These are phyloP conservation scores for Oxyruncus cristatus DNA, from an alignment of 2,113 vertebrate genomes.

Conservation along the genomic window DNA sequence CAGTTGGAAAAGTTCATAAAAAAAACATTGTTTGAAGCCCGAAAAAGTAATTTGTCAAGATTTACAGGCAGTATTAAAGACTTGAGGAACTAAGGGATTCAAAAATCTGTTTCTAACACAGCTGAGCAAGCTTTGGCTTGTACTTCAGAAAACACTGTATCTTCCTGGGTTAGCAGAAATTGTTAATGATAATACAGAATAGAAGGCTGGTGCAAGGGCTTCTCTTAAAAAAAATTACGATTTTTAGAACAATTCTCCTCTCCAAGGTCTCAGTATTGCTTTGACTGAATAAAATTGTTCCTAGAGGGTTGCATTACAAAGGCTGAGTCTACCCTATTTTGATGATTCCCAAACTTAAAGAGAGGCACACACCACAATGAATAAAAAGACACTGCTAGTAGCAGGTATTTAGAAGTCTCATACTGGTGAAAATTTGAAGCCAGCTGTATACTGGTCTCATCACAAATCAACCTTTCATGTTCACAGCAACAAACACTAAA, in stretches of 20 bases:
- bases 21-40: constrained; percentile 53
- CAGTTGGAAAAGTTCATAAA: constrained; percentile 64
- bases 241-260: constrained; percentile 56
- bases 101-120: constrained; percentile 47
- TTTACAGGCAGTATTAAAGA: constrained; percentile 54
- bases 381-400: constrained; percentile 22
- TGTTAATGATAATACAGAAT: constrained; percentile 48
- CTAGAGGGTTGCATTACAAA: constrained; percentile 61
- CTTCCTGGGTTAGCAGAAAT: constrained; percentile 63
- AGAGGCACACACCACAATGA: constrained; percentile 45
- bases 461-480: constrained; percentile 38
- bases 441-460: neutral
- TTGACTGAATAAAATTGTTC: constrained; percentile 64
- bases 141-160: constrained; percentile 22
- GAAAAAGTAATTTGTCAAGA: constrained; percentile 61
- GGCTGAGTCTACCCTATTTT: constrained; percentile 53
- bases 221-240: constrained; percentile 52
- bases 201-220: constrained; percentile 8
- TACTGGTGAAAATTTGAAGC: constrained; percentile 35
- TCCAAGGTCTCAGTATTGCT: constrained; percentile 55
- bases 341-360: constrained; percentile 60
- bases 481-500: constrained; percentile 22
- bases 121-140: constrained; percentile 26
- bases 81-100: constrained; percentile 63
- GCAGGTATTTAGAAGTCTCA: constrained; percentile 54